phyloP scores from a whole-genome alignment of 2,113 vertebrate genomes.

The Cheilinus undulatus region DNA sequence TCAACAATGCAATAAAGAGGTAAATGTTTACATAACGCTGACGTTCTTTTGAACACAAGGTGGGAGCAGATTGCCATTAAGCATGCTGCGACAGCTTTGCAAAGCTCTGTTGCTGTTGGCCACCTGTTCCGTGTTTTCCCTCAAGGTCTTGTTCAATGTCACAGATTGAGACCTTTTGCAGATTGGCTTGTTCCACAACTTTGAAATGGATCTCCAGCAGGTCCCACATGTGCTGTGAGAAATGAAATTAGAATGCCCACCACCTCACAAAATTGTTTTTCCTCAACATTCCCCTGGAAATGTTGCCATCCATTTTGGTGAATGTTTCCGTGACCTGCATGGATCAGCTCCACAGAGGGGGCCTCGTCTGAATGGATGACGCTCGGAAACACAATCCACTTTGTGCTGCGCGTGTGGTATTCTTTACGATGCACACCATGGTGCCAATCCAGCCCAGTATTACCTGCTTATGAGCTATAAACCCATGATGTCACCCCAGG shows the following conservation, averaged over 20 bases:
- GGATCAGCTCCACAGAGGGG: constrained; percentile 36
- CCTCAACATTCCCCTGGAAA: constrained; percentile 47
- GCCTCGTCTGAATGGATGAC: constrained; percentile 39
- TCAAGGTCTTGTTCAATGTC: constrained; percentile 52
- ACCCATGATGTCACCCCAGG: constrained; percentile 40
- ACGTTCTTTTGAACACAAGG: constrained; percentile 18
- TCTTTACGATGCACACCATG: constrained; percentile 30
- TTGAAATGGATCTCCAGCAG: constrained; percentile 32
- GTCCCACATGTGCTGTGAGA: constrained; percentile 34
- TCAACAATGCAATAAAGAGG: constrained; percentile 61
- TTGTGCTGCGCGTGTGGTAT: constrained; percentile 20
- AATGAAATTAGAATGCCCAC: constrained; percentile 61
- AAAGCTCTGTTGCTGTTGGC: constrained; percentile 22
- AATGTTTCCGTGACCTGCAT: constrained; percentile 49
- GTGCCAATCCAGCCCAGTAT: constrained; percentile 36
- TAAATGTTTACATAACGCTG: constrained; percentile 63
- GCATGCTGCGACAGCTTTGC: constrained; percentile 36
- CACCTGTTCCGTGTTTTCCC: constrained; percentile 59
- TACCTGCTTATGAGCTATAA: constrained; percentile 47
- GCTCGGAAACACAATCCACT: constrained; percentile 36
- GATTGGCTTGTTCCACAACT: constrained; percentile 44
- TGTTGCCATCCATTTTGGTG: constrained; percentile 51
- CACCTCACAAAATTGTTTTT: constrained; percentile 53
- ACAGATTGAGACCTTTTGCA: constrained; percentile 51
- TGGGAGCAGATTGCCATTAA: constrained; percentile 19